A percentile compares a stretch with the other conserved stretches of the same genome.
phyloP scores from a whole-genome alignment of 2,113 vertebrate genomes.

The Setophaga petechia region DNA sequence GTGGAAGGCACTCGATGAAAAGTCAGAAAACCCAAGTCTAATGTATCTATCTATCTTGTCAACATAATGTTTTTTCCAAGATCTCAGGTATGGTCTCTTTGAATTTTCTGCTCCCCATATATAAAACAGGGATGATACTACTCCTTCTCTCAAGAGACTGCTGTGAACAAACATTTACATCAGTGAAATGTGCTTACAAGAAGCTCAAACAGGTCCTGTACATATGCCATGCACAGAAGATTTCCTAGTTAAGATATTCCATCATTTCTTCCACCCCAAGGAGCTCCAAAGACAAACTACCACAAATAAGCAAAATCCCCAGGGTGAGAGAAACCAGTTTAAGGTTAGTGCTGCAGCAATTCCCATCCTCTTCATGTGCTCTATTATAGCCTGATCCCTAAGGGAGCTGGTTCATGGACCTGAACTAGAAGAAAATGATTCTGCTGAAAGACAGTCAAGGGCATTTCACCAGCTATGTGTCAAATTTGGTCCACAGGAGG shows the following conservation, averaged over 20 bases:
- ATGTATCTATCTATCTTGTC: too few relatives aligned
- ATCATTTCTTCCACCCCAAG: not conserved
- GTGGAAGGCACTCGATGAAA: not conserved
- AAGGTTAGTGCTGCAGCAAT: not conserved
- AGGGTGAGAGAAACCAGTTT: not conserved
- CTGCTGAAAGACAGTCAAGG: not conserved
- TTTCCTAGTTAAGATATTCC: not conserved
- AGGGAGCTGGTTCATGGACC: not conserved
- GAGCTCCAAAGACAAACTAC: not conserved
- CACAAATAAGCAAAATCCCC: not conserved
- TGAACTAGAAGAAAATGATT: not conserved
- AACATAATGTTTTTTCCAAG: not conserved
- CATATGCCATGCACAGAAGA: not conserved
- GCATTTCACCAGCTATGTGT: not conserved
- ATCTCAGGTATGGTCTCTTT: fast-evolving
- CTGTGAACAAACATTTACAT: not conserved
- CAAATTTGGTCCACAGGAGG: not conserved
- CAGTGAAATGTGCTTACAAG: not conserved
- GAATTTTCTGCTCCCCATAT: not conserved
- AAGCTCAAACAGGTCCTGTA: not conserved
- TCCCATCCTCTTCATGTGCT: not conserved
- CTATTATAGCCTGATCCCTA: not conserved
- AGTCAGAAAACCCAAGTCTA: not conserved
- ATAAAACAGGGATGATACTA: not conserved
- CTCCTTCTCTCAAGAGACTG: not conserved